These are phyloP conservation scores for Diabrotica balteata DNA, from an alignment of 2,888 invertebrate genomes.

Conservation along the genomic window DNA sequence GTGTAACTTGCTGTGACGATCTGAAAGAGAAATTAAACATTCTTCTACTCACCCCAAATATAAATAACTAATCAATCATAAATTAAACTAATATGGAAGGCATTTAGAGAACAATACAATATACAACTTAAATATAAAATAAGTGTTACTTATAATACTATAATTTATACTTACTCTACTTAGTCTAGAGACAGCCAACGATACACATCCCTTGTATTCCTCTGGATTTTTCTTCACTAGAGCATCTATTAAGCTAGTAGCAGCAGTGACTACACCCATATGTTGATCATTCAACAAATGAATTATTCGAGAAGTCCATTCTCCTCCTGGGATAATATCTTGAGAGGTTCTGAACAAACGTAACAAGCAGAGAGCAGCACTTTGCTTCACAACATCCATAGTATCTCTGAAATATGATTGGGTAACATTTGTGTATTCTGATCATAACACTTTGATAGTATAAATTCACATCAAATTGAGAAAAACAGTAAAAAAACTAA, in stretches of 20 bases:
- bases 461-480: not conserved
- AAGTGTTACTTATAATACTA: not conserved
- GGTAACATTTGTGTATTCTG: no score
- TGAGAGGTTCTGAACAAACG: slow-evolving; percentile 93
- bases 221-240: slow-evolving; percentile 98
- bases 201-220: slow-evolving; percentile 99
- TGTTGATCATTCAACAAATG: slow-evolving; percentile 99
- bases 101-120: not conserved
- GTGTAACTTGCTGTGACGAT: slow-evolving; percentile 99
- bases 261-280: slow-evolving; percentile 99
- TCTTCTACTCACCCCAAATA: no score
- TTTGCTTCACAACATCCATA: slow-evolving; percentile 99
- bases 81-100: slow-evolving; percentile 2
- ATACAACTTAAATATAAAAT: not conserved
- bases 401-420: slow-evolving; percentile 75
- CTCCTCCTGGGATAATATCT: slow-evolving; percentile 95
- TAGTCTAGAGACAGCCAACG: slow-evolving; percentile 94
- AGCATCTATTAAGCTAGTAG: slow-evolving; percentile 96
- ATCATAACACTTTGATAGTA: no score
- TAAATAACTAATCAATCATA: no score
- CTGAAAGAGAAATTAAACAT: slow-evolving; percentile 58
- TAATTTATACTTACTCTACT: slow-evolving; percentile 72
- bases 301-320: slow-evolving; percentile 99
- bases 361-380: slow-evolving; percentile 95
- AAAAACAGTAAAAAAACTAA: no score